Evolutionary conservation across 2,797 vertebrate genomes (phyloP), one percentile per base, ranked within the genome.

Genomic region (Diplodus puntazzo): DNA sequence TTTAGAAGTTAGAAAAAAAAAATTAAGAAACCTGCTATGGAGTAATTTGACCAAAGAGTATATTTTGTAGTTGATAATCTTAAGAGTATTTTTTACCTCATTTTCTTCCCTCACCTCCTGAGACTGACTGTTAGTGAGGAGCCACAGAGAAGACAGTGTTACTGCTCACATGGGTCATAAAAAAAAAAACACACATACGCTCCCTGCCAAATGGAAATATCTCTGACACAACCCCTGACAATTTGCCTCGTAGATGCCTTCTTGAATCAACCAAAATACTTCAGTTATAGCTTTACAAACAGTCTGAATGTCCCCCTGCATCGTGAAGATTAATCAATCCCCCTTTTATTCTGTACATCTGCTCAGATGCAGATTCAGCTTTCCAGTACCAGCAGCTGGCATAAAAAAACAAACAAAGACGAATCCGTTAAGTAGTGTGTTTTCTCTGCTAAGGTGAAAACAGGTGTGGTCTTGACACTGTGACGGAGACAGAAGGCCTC

Each of bases 391-490:
- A 94, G 92, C 94, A 95, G 95, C 94, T 95, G 92, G 96, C 71
- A 94, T 96, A 34, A 34, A 94, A 96, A 25, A 25, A 25, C 25
- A 5, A 30, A 96, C 96, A 96, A 96, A 97, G 95, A 96, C 77
- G 88, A 77, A 84, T 73, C 92, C 77, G 13, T 92, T 91, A 91
- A 89, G 92, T 89, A 90, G 92, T 89, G 94, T 92, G 91, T 93
- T 95, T 94, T 89, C 90, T 91, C 91, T 93, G 39, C 58, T 58
- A 62, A 30, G 21, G 34, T 74, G 77, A 80, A 80, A 48, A 69
- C 21, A 13, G 25, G 65, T 65, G 71, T 64, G 43, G 23, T 68
- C 27, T 62, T 54, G 74, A 82, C 59, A 80, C 69, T 73, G 67
- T 70, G 77, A 81, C 62, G 42, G 55, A 81, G 82, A 73, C 58